phyloP scores from a whole-genome alignment of 1,140 invertebrate species.

The Aphelenchoides fujianensis region DNA sequence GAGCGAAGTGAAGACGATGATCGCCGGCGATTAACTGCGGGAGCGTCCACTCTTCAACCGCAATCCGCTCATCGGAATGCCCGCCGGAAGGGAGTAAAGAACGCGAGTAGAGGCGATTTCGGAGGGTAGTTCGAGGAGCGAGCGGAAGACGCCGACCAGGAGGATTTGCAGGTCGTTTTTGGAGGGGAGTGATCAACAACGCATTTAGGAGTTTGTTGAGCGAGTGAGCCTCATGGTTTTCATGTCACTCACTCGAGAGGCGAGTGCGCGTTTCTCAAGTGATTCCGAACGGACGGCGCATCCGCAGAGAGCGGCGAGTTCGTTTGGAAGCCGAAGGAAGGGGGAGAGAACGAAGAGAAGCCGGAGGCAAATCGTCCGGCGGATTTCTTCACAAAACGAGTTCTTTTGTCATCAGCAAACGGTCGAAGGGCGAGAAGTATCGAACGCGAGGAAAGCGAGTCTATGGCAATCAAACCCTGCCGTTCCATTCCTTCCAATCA shows the following conservation, averaged over 20 bases:
- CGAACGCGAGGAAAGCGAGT: background rate
- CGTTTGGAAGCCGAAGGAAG: too few relatives aligned
- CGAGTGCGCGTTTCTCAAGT: too few relatives aligned
- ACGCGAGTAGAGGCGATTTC: too few relatives aligned
- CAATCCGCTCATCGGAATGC: too few relatives aligned
- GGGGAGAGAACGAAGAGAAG: background rate
- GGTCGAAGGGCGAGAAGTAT: too few relatives aligned
- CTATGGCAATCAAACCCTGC: too few relatives aligned
- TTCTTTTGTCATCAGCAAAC: background rate
- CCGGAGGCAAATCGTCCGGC: background rate
- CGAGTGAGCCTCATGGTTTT: background rate
- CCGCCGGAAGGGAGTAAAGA: too few relatives aligned
- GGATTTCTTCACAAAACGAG: background rate
- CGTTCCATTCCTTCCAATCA: too few relatives aligned
- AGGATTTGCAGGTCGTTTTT: slow-evolving; percentile 3
- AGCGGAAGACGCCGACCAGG: background rate
- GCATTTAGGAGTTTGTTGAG: too few relatives aligned
- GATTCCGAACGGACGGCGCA: background rate
- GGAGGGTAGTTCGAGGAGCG: too few relatives aligned
- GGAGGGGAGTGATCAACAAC: background rate
- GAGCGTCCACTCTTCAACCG: background rate
- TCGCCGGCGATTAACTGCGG: too few relatives aligned
- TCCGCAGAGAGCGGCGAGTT: background rate
- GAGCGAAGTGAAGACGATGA: too few relatives aligned
- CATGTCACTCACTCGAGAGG: background rate